Evolutionary conservation across 1,140 invertebrate genomes (phyloP), one percentile per base, ranked within the genome.

Genomic region (Drosophila azteca): DNA sequence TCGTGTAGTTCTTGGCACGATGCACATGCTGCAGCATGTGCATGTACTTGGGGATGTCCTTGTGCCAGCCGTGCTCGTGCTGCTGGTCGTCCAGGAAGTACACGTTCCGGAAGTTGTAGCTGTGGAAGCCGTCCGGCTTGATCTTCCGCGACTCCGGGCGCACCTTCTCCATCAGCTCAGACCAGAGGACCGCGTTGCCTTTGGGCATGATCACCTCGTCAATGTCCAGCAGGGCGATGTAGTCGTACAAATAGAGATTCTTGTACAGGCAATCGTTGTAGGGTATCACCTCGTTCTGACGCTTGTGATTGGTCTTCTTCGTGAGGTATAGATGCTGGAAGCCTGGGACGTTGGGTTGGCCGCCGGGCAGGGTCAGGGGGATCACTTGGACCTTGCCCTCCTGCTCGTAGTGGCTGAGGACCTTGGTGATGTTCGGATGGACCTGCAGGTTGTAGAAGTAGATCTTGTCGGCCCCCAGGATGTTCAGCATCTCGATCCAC

Each of bases 211-310:
- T 98, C 43, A 99, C 95, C 92, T 99, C 98, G 91, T 99, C 98
- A 44, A 97, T 97, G 85, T 99, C 98, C 22, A 99, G 92, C 11
- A 99, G 92, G 0, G 96, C 96, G 35, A 99, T 95, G 92, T 97
- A 98, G 54, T 97, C 95, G 90, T 98, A 98, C 44, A 95, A 93
- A 90, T 98, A 98, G 92, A 98, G 94, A 90, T 98, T 96, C 78
- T 97, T 96, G 92, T 99, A 99, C 5, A 99, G 93, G 87, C 98
- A 99, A 90, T 99, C 98, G 92, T 99, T 99, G 93, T 99, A 99
- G 0, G 98, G 97, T 76, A 99, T 98, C 41, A 99, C 93, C 91
- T 99, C 98, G 92, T 98, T 98, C 87, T 98, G 97, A 9, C 98
- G 93, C 90, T 99, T 99, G 91, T 98, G 95, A 83, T 96, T 98